phyloP scores from a whole-genome alignment of 2,888 invertebrate species.

The Xestoiulus laeticollis region DNA sequence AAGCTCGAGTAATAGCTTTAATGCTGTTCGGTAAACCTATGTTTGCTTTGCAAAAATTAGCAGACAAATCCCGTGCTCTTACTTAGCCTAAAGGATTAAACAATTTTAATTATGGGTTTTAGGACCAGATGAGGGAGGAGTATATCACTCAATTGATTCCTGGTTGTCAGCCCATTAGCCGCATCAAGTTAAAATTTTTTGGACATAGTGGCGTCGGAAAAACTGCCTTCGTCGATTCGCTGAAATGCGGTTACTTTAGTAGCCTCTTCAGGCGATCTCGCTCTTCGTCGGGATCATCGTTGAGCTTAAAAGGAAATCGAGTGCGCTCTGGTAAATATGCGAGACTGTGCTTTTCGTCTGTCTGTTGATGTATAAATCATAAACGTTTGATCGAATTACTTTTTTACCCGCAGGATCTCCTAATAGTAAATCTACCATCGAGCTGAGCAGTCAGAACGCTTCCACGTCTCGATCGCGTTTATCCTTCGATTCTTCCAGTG shows the following conservation, averaged over 20 bases:
- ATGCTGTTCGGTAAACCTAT: not conserved
- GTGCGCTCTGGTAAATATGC: constrained; percentile 50
- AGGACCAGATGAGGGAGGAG: constrained; percentile 66
- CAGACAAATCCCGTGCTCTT: not conserved
- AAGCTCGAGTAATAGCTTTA: not conserved
- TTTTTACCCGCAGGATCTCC: constrained; percentile 56
- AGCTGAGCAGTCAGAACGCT: constrained; percentile 56
- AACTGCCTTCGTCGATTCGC: constrained; percentile 73
- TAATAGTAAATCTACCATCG: constrained; percentile 57
- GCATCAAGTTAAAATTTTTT: constrained; percentile 75
- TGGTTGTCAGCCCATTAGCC: constrained; percentile 69
- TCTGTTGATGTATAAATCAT: not conserved
- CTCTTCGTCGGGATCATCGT: constrained; percentile 57
- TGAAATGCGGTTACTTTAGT: constrained; percentile 75
- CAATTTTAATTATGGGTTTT: not conserved
- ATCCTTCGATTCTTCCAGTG: constrained; percentile 67
- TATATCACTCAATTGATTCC: constrained; percentile 74
- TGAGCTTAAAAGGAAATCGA: constrained; percentile 50
- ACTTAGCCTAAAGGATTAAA: not conserved
- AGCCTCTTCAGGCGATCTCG: constrained; percentile 69
- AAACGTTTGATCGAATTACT: not conserved
- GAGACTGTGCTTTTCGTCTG: not conserved
- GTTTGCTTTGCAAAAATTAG: not conserved
- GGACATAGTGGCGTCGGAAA: constrained; percentile 80
- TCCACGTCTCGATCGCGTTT: constrained; percentile 52